phyloP scores from a whole-genome alignment of 2,888 invertebrate genomes.

The Abrostola triplasia region DNA sequence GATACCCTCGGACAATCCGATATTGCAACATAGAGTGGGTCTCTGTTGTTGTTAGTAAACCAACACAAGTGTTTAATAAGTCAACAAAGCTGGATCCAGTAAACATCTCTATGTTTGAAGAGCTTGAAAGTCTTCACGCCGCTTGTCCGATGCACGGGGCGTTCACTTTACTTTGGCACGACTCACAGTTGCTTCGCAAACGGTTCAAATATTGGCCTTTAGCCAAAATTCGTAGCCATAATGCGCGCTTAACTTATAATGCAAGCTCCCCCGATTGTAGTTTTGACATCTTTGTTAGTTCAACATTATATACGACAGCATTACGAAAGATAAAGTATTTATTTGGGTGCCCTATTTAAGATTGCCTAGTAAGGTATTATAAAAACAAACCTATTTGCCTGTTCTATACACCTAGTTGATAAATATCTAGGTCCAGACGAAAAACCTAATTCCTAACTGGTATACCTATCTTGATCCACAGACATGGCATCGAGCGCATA shows the following conservation, averaged over 20 bases:
- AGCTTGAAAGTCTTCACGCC: constrained; percentile 68
- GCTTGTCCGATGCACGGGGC: constrained; percentile 70
- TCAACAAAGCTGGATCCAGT: constrained; percentile 48
- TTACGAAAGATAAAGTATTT: neutral
- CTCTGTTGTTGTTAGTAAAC: constrained; percentile 5
- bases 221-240: constrained; percentile 68
- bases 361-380: too few relatives aligned
- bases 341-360: too few relatives aligned
- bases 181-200: constrained; percentile 68
- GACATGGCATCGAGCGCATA: neutral
- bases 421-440: neutral
- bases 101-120: constrained; percentile 56
- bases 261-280: constrained; percentile 55
- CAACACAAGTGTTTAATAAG: constrained; percentile 21
- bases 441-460: neutral
- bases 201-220: constrained; percentile 72
- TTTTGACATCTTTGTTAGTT: constrained; percentile 51
- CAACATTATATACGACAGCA: constrained; percentile 13
- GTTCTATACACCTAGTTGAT: too few relatives aligned
- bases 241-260: constrained; percentile 65
- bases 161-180: constrained; percentile 72
- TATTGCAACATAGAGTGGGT: neutral
- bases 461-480: neutral
- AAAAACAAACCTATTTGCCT: too few relatives aligned
- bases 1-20: neutral